Conservation (phyloP, 2,888 invertebrate species). For the Gymnosoma rotundatum region DNA sequence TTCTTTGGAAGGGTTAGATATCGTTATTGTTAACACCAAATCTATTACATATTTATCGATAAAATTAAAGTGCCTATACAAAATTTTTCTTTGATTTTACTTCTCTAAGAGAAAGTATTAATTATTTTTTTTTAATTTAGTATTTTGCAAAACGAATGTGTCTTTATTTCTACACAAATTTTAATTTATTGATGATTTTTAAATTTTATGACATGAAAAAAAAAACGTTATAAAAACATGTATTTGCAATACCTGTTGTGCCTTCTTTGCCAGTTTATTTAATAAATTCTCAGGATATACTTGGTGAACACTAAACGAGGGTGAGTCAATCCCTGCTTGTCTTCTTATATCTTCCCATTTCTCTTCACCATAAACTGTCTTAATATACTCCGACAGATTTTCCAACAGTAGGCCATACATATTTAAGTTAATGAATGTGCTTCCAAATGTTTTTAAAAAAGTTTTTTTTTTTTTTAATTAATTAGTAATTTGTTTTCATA, state of each 20-base stretch:
- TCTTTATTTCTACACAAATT: not conserved
- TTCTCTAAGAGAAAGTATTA: not conserved
- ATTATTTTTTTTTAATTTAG: too few relatives aligned
- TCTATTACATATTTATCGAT: too few relatives aligned
- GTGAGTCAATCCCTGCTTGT: conserved; percentile 92
- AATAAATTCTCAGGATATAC: conserved; percentile 96
- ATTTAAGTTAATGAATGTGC: conserved; percentile 27
- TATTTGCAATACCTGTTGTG: conserved; percentile 87
- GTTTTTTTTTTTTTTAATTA: conserved; percentile 1
- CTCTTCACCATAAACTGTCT: conserved; percentile 96
- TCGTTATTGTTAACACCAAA: too few relatives aligned
- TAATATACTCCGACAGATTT: conserved; percentile 95
- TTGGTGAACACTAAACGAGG: conserved; percentile 94
- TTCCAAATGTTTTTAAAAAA: not conserved
- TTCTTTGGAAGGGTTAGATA: too few relatives aligned
- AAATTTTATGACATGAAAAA: not conserved
- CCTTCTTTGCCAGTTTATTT: conserved; percentile 91
- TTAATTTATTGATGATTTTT: not conserved
- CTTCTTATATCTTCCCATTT: conserved; percentile 95
- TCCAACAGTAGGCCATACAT: conserved; percentile 99
- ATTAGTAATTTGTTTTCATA: conserved; percentile 28
- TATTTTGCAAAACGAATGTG: too few relatives aligned
- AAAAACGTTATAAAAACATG: too few relatives aligned
- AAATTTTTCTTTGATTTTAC: not conserved
- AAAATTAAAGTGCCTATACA: not conserved